Percentiles rank a stretch among this genome's conserved stretches.
phyloP scores from a whole-genome alignment of 2,888 invertebrate species.

The Cremastinae sp. region DNA sequence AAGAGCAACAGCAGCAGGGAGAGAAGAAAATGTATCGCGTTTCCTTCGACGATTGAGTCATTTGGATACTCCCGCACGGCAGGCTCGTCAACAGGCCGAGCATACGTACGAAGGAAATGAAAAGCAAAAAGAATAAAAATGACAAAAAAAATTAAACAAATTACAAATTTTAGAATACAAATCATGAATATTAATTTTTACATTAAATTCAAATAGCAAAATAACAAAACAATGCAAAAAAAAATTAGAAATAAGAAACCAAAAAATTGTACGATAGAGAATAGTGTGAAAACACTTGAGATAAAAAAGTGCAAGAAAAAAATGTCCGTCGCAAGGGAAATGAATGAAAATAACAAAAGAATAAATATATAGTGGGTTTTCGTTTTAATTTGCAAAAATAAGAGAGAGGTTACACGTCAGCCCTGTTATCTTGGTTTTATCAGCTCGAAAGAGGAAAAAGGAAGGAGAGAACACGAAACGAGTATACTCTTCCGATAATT shows the following conservation, averaged over 20 bases:
- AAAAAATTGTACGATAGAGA: too few species aligned
- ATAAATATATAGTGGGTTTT: neutral
- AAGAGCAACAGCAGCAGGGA: too few species aligned
- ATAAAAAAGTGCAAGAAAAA: too few species aligned
- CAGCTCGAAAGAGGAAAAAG: slow-evolving; percentile 19
- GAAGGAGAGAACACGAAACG: slow-evolving; percentile 44
- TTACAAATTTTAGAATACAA: too few species aligned
- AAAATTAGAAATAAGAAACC: too few species aligned
- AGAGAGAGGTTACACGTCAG: slow-evolving; percentile 4
- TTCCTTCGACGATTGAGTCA: slow-evolving; percentile 54
- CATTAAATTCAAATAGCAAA: too few species aligned
- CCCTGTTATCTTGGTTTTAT: slow-evolving; percentile 35
- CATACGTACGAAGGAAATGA: too few species aligned
- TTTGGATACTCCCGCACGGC: slow-evolving; percentile 36
- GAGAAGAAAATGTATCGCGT: neutral
- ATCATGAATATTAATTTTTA: too few species aligned
- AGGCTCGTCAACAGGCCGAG: neutral
- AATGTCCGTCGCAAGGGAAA: slow-evolving; percentile 62
- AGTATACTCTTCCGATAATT: slow-evolving; percentile 11
- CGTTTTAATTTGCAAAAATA: slow-evolving; percentile 1
- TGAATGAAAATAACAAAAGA: slow-evolving; percentile 23
- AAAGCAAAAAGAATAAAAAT: too few species aligned
- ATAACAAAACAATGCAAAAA: too few species aligned
- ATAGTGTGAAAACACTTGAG: too few species aligned
- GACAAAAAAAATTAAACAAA: neutral